phyloP scores from a whole-genome alignment of 2,797 vertebrate genomes.

The Alauda arvensis region DNA sequence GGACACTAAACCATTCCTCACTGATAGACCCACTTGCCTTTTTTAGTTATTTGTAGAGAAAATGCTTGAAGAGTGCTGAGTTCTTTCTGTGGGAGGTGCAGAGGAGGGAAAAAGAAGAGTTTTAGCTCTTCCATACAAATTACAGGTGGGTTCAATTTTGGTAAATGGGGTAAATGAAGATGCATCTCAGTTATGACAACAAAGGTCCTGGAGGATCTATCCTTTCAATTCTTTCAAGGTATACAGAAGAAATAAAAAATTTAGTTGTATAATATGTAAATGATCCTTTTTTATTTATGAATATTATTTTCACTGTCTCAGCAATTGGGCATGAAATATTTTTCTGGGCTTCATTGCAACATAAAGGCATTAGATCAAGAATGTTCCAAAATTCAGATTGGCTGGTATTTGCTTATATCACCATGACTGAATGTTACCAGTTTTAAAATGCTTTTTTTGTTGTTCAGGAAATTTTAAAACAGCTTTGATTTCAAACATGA shows the following conservation, averaged over 20 bases:
- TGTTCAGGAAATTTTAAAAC: slow-evolving; percentile 70
- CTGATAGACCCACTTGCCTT: background rate
- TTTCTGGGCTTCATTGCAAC: slow-evolving; percentile 51
- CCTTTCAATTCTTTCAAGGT: slow-evolving; percentile 2
- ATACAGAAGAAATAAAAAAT: background rate
- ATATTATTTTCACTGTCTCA: slow-evolving; percentile 43
- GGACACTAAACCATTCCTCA: background rate
- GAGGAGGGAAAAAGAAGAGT: background rate
- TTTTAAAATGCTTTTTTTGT: slow-evolving; percentile 69
- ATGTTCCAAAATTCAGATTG: slow-evolving; percentile 61
- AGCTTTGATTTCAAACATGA: slow-evolving; percentile 74
- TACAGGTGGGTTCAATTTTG: background rate
- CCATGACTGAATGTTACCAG: slow-evolving; percentile 58
- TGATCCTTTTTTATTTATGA: slow-evolving; percentile 13
- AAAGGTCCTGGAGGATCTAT: slow-evolving; percentile 24
- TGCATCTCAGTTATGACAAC: slow-evolving; percentile 12
- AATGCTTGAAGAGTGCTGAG: background rate
- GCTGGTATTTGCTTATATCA: slow-evolving; percentile 69
- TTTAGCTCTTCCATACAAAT: background rate
- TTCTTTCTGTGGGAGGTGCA: background rate
- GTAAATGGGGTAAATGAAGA: slow-evolving; percentile 22
- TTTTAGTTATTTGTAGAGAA: background rate
- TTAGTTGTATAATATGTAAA: slow-evolving; percentile 33
- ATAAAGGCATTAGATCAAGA: slow-evolving; percentile 64
- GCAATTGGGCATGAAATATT: slow-evolving; percentile 33